Base-by-base conservation (phyloP, 2,797 vertebrate species). In the Eidolon dupreanum region DNA sequence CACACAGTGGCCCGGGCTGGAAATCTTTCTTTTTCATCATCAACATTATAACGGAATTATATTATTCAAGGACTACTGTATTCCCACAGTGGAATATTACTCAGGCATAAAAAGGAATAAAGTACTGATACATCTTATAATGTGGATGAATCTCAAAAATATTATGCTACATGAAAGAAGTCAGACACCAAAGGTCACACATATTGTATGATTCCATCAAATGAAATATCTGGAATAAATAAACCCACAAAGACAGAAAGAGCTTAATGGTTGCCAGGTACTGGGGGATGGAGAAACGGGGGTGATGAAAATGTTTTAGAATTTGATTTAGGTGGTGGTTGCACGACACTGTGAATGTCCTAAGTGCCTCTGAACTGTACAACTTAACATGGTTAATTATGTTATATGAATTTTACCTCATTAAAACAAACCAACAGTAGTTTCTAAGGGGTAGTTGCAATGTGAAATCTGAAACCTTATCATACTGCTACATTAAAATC, bases 391-490 rank as follows among this genome's bases (percentile, higher is more conserved):
- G 61, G 41, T 83, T 75, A 75, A 57, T 88, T 55, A 59, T n/a
- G 59, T 57, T 71, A 57, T 13, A 3, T n/a, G n/a, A 83, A 65
- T 83, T 89, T 59, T 74, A 83, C 49, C 41, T 89, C 57, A 89
- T 74, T 74, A 8, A 74, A 82, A 94, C 65, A 36, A 77, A 95
- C 1, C 38, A 74, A 74, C 2, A 88, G 51, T 43, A 73, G 49
- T 96, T 94, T 94, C 82, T 68, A 82, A 92, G 77, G 36, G 53
- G 78, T 78, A 84, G 46, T 2, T 94, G n/a, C 55, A 92, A 88
- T 36, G 13, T 78, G 55, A 70, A 93, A 82, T 91, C 43, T 83
- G 66, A 77, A 71, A 88, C n/a, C n/a, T 22, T 83, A 94, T 38
- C 73, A 59, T 26, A 90, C 13, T 68, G 49, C 71, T 74, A 73